phyloP scores from a whole-genome alignment of 2,888 invertebrate genomes.

The Linnaemya vulpina region DNA sequence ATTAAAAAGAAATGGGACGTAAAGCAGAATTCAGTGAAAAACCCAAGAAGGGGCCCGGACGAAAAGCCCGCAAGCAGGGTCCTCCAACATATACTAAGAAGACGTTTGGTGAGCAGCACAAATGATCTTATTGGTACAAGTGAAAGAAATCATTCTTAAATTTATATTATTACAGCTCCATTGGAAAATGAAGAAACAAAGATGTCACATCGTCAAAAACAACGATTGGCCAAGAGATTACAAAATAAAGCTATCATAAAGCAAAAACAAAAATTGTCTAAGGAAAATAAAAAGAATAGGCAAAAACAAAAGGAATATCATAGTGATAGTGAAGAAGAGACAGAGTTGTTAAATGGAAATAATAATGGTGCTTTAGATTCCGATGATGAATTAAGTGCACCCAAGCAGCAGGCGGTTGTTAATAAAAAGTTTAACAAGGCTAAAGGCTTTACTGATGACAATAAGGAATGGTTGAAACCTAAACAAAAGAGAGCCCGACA shows the following conservation, averaged over 20 bases:
- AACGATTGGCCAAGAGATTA: constrained; percentile 86
- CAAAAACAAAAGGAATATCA: constrained; percentile 77
- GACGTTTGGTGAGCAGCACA: constrained; percentile 78
- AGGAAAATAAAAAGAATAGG: constrained; percentile 62
- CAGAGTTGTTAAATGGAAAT: constrained; percentile 74
- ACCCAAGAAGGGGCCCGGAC: constrained; percentile 92
- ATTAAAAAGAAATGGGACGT: constrained; percentile 87
- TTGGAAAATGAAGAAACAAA: constrained; percentile 85
- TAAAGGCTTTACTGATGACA: constrained; percentile 88
- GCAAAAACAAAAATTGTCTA: constrained; percentile 75
- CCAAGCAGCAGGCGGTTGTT: constrained; percentile 68
- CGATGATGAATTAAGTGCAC: constrained; percentile 73
- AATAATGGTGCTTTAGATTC: constrained; percentile 61
- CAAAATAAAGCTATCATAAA: constrained; percentile 84
- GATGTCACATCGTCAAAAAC: constrained; percentile 88
- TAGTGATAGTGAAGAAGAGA: constrained; percentile 78
- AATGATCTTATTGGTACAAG: not conserved
- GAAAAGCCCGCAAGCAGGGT: constrained; percentile 93
- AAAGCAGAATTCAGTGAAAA: constrained; percentile 92
- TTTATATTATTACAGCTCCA: constrained; percentile 77
- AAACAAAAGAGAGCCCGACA: constrained; percentile 81
- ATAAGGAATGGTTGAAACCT: constrained; percentile 88
- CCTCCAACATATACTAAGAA: constrained; percentile 86
- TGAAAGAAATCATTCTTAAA: not conserved
- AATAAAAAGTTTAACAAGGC: constrained; percentile 44